Evolutionary conservation across 2,888 invertebrate genomes (phyloP).

Genomic region (Drosophila kanekoi): DNA sequence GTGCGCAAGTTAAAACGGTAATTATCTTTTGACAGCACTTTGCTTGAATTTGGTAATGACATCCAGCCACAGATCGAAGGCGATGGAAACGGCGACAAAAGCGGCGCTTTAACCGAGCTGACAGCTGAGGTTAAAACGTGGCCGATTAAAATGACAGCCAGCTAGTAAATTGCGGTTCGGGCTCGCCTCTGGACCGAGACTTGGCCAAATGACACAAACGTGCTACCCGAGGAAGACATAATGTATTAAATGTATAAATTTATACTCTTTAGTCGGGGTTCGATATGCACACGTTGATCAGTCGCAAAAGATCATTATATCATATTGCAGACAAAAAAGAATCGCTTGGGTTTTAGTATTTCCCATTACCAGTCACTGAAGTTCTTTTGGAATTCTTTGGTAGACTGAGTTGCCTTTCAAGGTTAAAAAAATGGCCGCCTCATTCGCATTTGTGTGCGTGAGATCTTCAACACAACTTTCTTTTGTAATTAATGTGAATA

Average conservation of each 20-base stretch:
- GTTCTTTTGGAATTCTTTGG: no score
- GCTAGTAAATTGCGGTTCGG: constrained; percentile 21
- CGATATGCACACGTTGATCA: no score
- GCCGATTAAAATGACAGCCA: constrained; percentile 77
- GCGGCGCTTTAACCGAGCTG: constrained; percentile 67
- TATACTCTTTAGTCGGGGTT: neutral
- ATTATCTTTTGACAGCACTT: constrained; percentile 80
- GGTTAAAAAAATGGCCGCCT: no score
- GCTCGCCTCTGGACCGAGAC: neutral
- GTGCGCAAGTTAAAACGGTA: constrained; percentile 64
- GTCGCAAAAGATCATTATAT: no score
- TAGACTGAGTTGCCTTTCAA: no score
- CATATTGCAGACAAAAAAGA: no score
- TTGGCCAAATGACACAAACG: constrained; percentile 2
- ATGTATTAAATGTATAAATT: neutral
- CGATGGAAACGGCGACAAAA: constrained; percentile 55
- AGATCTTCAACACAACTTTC: no score
- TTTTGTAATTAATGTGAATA: no score
- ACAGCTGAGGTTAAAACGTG: constrained; percentile 81
- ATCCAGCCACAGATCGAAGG: constrained; percentile 63
- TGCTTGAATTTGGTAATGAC: constrained; percentile 74
- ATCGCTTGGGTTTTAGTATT: no score
- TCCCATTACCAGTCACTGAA: no score
- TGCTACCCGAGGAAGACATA: neutral
- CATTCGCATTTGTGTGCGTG: no score